Conservation (phyloP, 2,113 vertebrate species). For the Synodontis membranacea region DNA sequence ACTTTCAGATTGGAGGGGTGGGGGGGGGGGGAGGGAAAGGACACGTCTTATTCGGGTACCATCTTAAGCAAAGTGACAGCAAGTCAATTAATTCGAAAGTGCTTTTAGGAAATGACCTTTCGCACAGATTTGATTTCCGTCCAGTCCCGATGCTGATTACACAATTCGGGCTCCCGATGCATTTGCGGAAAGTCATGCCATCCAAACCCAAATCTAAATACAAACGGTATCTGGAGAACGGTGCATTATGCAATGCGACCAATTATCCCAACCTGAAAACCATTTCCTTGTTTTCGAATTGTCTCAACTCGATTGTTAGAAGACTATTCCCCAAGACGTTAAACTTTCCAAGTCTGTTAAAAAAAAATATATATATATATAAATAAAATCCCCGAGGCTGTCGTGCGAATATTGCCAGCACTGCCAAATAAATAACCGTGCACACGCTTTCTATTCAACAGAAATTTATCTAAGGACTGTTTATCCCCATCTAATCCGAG, state of each 20-base stretch:
- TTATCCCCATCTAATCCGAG: background rate
- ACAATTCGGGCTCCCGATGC: background rate
- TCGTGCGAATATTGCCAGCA: background rate
- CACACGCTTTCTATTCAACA: background rate
- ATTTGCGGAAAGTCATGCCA: background rate
- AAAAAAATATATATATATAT: background rate
- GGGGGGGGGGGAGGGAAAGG: background rate
- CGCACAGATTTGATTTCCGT: slow-evolving; percentile 2
- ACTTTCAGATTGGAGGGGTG: background rate
- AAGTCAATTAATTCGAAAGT: slow-evolving; percentile 9
- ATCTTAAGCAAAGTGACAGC: slow-evolving; percentile 16
- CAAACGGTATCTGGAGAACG: background rate
- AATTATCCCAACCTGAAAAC: slow-evolving; percentile 6
- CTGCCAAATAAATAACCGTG: slow-evolving; percentile 8
- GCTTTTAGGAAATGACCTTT: slow-evolving; percentile 23
- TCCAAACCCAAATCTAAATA: background rate
- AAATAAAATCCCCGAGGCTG: background rate
- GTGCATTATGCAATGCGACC: background rate
- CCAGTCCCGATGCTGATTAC: background rate
- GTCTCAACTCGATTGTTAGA: background rate
- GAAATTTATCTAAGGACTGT: background rate
- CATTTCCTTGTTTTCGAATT: background rate
- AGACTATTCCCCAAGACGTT: background rate
- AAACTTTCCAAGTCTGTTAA: background rate
- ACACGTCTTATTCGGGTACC: background rate